Evolutionary conservation across 64 coral and sea anemone species (phyloP), one percentile per base, ranked within the genome.

Genomic region (Porites australiensis): DNA sequence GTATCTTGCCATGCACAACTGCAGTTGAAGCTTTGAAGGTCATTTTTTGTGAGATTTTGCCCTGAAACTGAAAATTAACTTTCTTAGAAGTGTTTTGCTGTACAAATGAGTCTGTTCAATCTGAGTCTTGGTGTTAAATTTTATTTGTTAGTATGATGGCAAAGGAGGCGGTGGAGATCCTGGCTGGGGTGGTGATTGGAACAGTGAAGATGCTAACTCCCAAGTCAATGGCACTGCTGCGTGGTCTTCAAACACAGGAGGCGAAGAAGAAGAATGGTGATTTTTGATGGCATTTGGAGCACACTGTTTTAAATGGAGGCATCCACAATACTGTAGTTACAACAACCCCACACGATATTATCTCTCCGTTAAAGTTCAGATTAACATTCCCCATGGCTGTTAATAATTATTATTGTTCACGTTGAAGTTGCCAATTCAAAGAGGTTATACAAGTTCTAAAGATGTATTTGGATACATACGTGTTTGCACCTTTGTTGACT

Each of bases 171-270:
- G 37, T 54, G 84, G 69, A 10, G 72, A 58, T 47, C 57, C 87
- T 27, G 75, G 73, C 13, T 87, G 87, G 74, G 92, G 87, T 4
- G 87, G 77, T 58, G 78, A 89, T 9, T 94, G 92, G 92, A 94
- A 94, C 70, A 89, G 87, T 53, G 88, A 84, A 5, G 78, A 82
- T 16, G 8, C 68, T 6, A 94, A 88, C 22, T 20, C 76, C 11
- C 68, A 80, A 18, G 79, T 94, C 13, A 94, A 94, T 75, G 87
- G 92, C 13, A 94, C 92, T 67, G 79, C 78, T 2, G 78, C 15
- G 6, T 89, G 87, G 92, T 77, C 88, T 47, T 53, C 87, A 57
- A 57, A 57, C 20, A 81, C 13, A 72, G 91, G 87, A 6, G 69
- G n/a, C 8, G 87, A 77, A 3, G 87, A 77, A 18, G 87, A 74